Conservation (phyloP, 1,140 invertebrate species). For the Aphelinus certus region DNA sequence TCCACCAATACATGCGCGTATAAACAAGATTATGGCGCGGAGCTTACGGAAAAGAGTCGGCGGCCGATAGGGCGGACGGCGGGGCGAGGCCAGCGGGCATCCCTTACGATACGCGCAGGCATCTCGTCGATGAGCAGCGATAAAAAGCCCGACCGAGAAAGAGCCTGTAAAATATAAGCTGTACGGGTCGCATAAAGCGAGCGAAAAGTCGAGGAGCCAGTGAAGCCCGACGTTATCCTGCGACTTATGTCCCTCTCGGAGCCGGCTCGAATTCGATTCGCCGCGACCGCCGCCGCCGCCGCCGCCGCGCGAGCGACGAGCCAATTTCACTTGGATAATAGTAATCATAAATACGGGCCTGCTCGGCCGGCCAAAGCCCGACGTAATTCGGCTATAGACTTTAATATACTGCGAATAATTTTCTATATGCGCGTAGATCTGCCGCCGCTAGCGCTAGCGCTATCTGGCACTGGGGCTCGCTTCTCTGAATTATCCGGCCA, state of each 20-base stretch:
- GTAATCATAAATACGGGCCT: slow-evolving; percentile 50
- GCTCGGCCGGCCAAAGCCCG: background rate
- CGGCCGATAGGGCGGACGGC: no score
- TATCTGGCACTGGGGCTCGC: background rate
- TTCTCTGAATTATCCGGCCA: slow-evolving; percentile 18
- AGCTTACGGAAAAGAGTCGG: no score
- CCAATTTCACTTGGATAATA: slow-evolving; percentile 53
- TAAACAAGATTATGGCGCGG: no score
- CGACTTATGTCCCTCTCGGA: background rate
- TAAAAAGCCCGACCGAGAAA: no score
- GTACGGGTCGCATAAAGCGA: no score
- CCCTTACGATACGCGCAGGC: no score
- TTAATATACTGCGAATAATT: slow-evolving; percentile 49
- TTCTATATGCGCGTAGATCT: slow-evolving; percentile 10
- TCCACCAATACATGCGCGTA: no score
- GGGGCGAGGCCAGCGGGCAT: no score
- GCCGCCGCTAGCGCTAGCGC: background rate
- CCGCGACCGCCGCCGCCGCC: no score
- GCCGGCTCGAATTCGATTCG: slow-evolving; percentile 26
- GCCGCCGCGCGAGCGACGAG: slow-evolving; percentile 16
- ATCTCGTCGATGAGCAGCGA: no score
- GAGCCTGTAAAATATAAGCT: no score
- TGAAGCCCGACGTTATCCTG: background rate
- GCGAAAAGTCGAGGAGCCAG: no score
- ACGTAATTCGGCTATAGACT: slow-evolving; percentile 42